Base-by-base conservation (phyloP, 2,113 vertebrate species). In the Oryzias woworae region DNA sequence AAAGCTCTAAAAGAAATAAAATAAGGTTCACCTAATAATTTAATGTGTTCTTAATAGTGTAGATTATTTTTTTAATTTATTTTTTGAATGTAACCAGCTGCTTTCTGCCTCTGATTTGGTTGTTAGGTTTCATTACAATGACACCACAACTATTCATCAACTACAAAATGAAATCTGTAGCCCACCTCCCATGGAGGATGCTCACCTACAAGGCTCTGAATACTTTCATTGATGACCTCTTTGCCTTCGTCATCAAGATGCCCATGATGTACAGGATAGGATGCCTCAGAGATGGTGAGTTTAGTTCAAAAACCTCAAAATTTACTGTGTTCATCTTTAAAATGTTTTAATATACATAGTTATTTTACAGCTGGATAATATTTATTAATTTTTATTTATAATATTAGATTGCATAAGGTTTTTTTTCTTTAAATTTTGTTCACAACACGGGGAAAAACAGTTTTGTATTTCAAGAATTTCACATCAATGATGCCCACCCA, bases 181-280 rank as follows among this genome's bases (percentile, higher is more conserved):
- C 96, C 43, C 96, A 97, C 84, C 92, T 98, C 86, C 96, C 96
- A 0, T 98, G 96, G 96, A 92, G 96, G 84, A 97, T 98, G 96
- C 92, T 98, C 60, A 98, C 95, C 73, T 98, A 98, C 91, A 98
- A 98, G 83, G 96, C 96, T 24, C 93, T 98, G 66, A 98, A 98
- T 84, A 98, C 96, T 31, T 98, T 98, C 87, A 98, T 98, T 1
- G 96, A 98, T 16, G 96, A 98, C 86, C 91, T 98, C 78, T 98
- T 98, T 55, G 96, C 96, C 84, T 98, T 98, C 0, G 96, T 98
- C 90, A 97, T 98, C 90, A 96, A 94, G 90, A 98, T 97, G 95
- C 96, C 96, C 22, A 96, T 98, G 87, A 97, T 98, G 96, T 98
- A 97, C 85, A 94, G 96, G 86, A 98, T 98, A 84, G 96, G 96